Evolutionary conservation across 2,888 invertebrate species (phyloP).

Genomic region (Saturnia japonica): DNA sequence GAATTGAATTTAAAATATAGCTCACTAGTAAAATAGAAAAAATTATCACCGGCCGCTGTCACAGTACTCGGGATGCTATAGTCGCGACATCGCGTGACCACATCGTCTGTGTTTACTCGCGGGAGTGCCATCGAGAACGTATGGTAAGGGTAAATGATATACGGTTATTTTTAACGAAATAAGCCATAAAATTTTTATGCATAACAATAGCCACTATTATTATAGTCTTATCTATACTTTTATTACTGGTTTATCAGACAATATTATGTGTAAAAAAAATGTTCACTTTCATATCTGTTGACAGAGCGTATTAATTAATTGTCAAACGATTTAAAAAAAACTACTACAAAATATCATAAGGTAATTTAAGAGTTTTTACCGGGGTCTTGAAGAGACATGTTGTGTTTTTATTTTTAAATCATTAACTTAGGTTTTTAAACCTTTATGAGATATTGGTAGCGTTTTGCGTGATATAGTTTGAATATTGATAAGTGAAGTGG

Average conservation of each 20-base stretch:
- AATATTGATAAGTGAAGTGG: no score
- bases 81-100: conserved; percentile 48
- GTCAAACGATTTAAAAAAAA: not conserved
- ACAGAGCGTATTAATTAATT: not conserved
- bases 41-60: conserved; percentile 36
- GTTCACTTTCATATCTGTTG: not conserved
- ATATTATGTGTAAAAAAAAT: not conserved
- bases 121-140: conserved; percentile 35
- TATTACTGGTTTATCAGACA: not conserved
- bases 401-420: no score
- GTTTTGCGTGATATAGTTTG: no score
- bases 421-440: no score
- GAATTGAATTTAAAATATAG: not conserved
- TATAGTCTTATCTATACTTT: conserved; percentile 11
- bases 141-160: conserved; percentile 65
- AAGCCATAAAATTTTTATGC: conserved; percentile 61
- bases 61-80: conserved; percentile 31
- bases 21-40: conserved; percentile 25
- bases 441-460: no score
- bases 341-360: no score
- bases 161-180: conserved; percentile 71
- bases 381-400: no score
- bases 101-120: conserved; percentile 19
- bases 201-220: conserved; percentile 10
- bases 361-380: no score